Percentiles rank a stretch among this genome's conserved stretches.
phyloP scores from a whole-genome alignment of 2,888 invertebrate genomes.

The Harpalus rubripes region DNA sequence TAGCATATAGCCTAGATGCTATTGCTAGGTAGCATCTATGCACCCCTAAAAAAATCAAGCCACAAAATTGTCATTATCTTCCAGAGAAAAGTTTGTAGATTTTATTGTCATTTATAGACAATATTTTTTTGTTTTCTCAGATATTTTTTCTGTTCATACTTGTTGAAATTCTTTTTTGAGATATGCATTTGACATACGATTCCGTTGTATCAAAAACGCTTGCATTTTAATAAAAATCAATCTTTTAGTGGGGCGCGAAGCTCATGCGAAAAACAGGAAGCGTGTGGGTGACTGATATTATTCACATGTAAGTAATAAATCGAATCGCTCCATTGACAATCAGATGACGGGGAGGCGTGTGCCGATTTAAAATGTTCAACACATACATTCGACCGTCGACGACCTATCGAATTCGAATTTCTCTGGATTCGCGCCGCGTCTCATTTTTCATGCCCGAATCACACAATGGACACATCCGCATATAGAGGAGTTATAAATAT shows the following conservation, averaged over 20 bases:
- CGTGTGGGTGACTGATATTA: conserved; percentile 54
- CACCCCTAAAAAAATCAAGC: too few relatives aligned
- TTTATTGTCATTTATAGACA: too few relatives aligned
- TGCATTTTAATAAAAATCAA: conserved; percentile 13
- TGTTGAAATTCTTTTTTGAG: not conserved
- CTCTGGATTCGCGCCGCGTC: conserved; percentile 17
- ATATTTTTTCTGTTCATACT: too few relatives aligned
- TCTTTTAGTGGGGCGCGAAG: conserved; percentile 13
- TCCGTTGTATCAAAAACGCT: not conserved
- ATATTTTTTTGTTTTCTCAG: too few relatives aligned
- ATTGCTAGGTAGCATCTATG: too few relatives aligned
- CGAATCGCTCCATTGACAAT: conserved; percentile 59
- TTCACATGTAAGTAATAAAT: conserved; percentile 60
- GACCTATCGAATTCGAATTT: conserved; percentile 48
- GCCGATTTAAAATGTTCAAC: conserved; percentile 59
- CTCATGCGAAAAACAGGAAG: conserved; percentile 33
- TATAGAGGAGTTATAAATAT: conserved; percentile 76
- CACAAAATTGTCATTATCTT: too few relatives aligned
- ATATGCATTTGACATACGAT: not conserved
- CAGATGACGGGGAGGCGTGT: conserved; percentile 55
- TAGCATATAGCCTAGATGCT: too few relatives aligned
- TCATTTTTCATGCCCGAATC: conserved; percentile 74
- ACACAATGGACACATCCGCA: conserved; percentile 73
- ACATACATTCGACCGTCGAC: conserved; percentile 54
- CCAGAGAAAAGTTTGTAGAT: too few relatives aligned